Base-by-base conservation (phyloP, 2,113 vertebrate genomes). In the Parus major region DNA sequence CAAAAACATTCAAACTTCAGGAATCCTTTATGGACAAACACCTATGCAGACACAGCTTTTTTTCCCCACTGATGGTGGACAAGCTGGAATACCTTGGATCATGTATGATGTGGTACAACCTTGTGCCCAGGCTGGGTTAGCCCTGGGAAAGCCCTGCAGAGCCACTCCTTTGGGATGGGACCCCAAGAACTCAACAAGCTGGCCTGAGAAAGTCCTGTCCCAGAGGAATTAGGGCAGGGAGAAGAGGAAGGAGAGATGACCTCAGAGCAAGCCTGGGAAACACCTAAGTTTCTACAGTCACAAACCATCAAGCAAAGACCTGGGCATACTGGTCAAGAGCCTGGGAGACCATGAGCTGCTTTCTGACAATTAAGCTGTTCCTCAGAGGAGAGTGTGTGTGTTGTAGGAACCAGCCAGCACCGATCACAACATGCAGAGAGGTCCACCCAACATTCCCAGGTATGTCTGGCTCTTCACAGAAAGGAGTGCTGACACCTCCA, bases 131-230 rank as follows among this genome's bases (percentile, higher is more conserved):
- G 44, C 49, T 46, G 29, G 16, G 19, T 71, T 50, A 68, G 31
- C 47, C 52, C 28, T 27, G 25, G 22, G 42, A 80, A 76, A 82
- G 22, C 42, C 16, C 28, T 0, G 0, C 53, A 68, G 41, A 69
- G 24, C 11, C 44, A 42, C 5, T 68, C 21, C 33, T 84, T 80
- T 65, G 41, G 36, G 46, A 60, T 33, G 12, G 29, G 55, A 64
- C 23, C 8, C 27, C 0, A 0, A 63, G 27, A 29, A 80, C 63
- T 19, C 1, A 3, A 76, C 1, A 8, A 79, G 42, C 17, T 57
- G 31, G 39, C 52, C 53, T 14, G 12, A 81, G 64, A 52, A 90
- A 90, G 24, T 69, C n/a, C 31, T 2, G 0, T 49, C 31, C 59
- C 47, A 88, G 15, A 82, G 16, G 28, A 56, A 56, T 33, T 18